phyloP scores from a whole-genome alignment of 1,140 invertebrate species.

The Drusus annulatus region DNA sequence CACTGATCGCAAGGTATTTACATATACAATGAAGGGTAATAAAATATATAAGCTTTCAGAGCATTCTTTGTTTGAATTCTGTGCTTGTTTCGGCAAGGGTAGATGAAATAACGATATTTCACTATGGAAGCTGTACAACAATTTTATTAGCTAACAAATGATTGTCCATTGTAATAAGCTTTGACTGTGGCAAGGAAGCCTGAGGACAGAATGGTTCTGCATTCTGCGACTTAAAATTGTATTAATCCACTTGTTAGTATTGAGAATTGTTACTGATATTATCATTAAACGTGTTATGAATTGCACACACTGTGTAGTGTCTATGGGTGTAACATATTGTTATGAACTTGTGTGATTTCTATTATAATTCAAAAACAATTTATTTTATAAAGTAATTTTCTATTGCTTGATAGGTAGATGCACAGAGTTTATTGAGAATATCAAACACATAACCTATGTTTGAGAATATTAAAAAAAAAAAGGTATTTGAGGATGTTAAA shows the following conservation, averaged over 20 bases:
- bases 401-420: too few relatives aligned
- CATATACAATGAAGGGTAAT: slow-evolving; percentile 42
- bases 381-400: too few relatives aligned
- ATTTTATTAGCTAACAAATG: not conserved
- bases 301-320: slow-evolving; percentile 9
- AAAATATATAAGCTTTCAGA: slow-evolving; percentile 26
- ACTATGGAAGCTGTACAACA: not conserved
- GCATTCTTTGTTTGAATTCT: slow-evolving; percentile 27
- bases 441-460: too few relatives aligned
- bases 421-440: too few relatives aligned
- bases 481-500: too few relatives aligned
- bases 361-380: too few relatives aligned
- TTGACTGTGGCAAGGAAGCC: not conserved
- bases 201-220: not conserved
- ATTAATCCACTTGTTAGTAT: slow-evolving; percentile 13
- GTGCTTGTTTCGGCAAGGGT: slow-evolving; percentile 17
- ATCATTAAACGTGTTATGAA: slow-evolving; percentile 15
- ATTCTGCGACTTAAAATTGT: slow-evolving; percentile 7
- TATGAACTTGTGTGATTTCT: too few relatives aligned
- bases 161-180: slow-evolving; percentile 11
- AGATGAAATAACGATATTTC: slow-evolving; percentile 4
- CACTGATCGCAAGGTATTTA: slow-evolving; percentile 29
- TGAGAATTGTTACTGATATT: not conserved
- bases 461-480: too few relatives aligned
- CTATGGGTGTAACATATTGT: not conserved